phyloP scores from a whole-genome alignment of 2,888 invertebrate genomes.

The Odontocerum albicorne region DNA sequence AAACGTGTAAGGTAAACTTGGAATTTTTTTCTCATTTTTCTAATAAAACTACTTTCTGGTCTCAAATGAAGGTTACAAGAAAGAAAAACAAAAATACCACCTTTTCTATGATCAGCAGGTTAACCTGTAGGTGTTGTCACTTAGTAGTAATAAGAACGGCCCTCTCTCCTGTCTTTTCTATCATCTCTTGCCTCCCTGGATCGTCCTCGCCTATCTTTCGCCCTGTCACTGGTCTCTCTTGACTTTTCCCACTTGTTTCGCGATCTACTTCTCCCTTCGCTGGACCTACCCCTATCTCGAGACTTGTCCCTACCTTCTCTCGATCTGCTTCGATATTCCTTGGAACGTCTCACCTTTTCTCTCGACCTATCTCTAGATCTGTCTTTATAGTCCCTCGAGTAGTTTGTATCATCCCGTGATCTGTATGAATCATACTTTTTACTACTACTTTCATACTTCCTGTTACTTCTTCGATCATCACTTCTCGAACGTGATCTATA shows the following conservation, averaged over 20 bases:
- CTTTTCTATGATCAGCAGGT: conserved; percentile 12
- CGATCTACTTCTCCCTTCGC: conserved; percentile 27
- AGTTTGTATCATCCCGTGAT: conserved; percentile 35
- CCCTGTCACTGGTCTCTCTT: conserved; percentile 37
- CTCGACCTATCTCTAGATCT: conserved; percentile 34
- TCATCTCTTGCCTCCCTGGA: conserved; percentile 25
- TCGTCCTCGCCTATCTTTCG: conserved; percentile 31
- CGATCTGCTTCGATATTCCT: conserved; percentile 36
- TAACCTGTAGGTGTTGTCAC: conserved; percentile 11
- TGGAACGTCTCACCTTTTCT: conserved; percentile 37
- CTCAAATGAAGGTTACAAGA: too few relatives aligned
- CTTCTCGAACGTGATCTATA: conserved; percentile 32
- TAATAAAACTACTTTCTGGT: too few relatives aligned
- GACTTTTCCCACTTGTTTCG: conserved; percentile 36
- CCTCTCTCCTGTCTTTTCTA: conserved; percentile 18
- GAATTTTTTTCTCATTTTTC: too few relatives aligned
- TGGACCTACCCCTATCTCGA: conserved; percentile 28
- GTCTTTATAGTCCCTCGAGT: conserved; percentile 33
- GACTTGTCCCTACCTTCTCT: conserved; percentile 38
- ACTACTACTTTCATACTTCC: conserved; percentile 22
- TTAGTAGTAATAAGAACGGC: conserved; percentile 25
- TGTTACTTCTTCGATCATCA: conserved; percentile 21
- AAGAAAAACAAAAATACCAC: conserved; percentile 19
- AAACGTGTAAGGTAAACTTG: too few relatives aligned
- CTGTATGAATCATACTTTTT: conserved; percentile 29